These are phyloP conservation scores for Oriolus oriolus DNA, from an alignment of 2,113 vertebrate species.

Conservation along the genomic window DNA sequence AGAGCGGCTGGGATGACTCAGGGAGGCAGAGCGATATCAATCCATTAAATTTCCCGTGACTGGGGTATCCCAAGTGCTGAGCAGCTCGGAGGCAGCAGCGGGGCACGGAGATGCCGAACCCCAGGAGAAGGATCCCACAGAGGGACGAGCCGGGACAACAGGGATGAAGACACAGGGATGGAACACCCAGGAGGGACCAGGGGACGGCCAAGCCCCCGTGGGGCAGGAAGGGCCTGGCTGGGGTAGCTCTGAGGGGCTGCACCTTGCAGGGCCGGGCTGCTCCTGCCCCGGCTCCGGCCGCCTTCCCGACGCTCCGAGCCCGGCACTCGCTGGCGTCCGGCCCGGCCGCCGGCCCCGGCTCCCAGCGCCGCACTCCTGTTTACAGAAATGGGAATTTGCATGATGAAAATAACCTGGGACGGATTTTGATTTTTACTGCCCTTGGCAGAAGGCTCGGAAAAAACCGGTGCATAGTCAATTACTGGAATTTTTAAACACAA, in stretches of 20 bases:
- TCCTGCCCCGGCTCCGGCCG: background rate
- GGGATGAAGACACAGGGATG: background rate
- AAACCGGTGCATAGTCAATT: constrained; percentile 81
- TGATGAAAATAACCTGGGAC: constrained; percentile 80
- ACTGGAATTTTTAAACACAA: constrained; percentile 87
- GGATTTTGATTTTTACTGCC: constrained; percentile 80
- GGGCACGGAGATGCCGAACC: background rate
- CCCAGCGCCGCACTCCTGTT: constrained; percentile 65
- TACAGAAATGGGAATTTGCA: constrained; percentile 82
- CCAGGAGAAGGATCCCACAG: background rate
- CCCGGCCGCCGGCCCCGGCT: background rate
- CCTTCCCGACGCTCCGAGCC: background rate
- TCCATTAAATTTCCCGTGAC: background rate
- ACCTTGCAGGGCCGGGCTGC: background rate
- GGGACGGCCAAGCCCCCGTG: background rate
- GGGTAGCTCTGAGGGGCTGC: background rate
- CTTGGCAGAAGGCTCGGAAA: constrained; percentile 81
- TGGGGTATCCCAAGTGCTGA: background rate
- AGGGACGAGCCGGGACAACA: background rate
- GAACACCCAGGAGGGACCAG: background rate
- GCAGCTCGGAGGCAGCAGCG: background rate
- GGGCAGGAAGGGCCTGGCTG: background rate
- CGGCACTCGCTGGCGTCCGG: background rate
- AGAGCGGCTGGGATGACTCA: background rate
- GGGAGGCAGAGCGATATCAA: background rate